Base-by-base conservation (phyloP, 2,113 vertebrate species). In the Albula glossodonta region DNA sequence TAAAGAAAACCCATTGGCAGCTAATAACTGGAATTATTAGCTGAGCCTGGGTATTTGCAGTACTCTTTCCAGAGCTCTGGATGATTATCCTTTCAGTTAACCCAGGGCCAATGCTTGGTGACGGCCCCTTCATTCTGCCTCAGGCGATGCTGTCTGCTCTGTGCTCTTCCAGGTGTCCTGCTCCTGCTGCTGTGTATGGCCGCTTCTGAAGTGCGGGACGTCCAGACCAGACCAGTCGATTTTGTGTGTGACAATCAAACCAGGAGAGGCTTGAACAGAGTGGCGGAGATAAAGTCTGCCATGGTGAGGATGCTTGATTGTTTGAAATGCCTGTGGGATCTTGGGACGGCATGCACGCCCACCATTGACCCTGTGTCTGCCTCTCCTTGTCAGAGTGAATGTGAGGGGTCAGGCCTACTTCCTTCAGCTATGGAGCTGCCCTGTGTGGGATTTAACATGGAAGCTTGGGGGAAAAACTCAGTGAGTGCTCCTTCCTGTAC, bases 171-270 rank as follows among this genome's bases (percentile, higher is more conserved):
- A 93, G 92, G 91, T 83, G 19, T 89, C 86, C 88, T 93, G 86
- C 89, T 93, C 87, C 86, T 92, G 89, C 86, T 93, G 87, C 87
- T 92, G n/a, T 92, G 89, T 87, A 80, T 86, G 53, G 82, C 91
- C 87, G 88, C 77, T 66, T 86, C 48, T 80, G 60, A 87, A 60
- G 80, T 91, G 70, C 88, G 80, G 87, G 31, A 87, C 2, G 86
- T 88, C 70, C 87, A 89, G 50, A 85, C 85, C 49, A 83, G 11
- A 66, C 70, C 89, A 1, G 8, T 6, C 2, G 80, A 89, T 88
- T 93, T 93, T 78, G 91, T 91, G 89, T 93, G 93, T 80, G 83
- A 81, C 0, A 0, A 0, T 17, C 12, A 60, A 1, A 13, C 2
- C 50, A 90, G 91, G 79, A 51, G 53, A 63, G n/a, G 0, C 81